These are phyloP conservation scores for Pandemis heparana DNA, from an alignment of 2,888 invertebrate genomes.

Conservation along the genomic window DNA sequence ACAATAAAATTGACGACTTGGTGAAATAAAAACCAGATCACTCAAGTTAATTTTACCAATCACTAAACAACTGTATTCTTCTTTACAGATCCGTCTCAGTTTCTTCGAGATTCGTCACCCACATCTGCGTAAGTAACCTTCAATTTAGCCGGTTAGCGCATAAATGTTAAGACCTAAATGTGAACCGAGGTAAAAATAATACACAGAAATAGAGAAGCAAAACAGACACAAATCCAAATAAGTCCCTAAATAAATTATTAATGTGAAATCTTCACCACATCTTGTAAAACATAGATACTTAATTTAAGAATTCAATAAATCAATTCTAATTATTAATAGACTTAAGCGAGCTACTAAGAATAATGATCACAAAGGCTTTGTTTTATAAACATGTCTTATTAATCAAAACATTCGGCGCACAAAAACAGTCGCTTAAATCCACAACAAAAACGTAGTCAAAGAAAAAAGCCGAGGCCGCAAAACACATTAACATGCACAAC, in stretches of 20 bases:
- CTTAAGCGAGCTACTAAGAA: not conserved
- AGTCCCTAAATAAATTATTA: no score
- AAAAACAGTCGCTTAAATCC: not conserved
- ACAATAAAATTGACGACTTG: no score
- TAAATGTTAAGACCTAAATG: no score
- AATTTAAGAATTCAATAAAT: no score
- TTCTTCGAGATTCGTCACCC: not conserved
- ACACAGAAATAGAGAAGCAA: no score
- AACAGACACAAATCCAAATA: no score
- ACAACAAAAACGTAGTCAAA: not conserved
- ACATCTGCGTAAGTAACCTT: not conserved
- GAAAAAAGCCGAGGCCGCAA: not conserved
- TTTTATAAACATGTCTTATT: constrained; percentile 7
- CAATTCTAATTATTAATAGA: no score
- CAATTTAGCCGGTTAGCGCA: not conserved
- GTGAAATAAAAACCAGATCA: not conserved
- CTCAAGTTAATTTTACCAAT: not conserved
- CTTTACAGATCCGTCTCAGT: not conserved
- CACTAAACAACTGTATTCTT: not conserved
- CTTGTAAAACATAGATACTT: no score
- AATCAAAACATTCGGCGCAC: not conserved
- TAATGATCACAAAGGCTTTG: not conserved
- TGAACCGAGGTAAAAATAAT: no score
- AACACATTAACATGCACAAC: not conserved
- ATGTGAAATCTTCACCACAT: no score